Evolutionary conservation across 2,113 vertebrate species (phyloP), one percentile per base, ranked within the genome.

Genomic region (Connochaetes taurinus): DNA sequence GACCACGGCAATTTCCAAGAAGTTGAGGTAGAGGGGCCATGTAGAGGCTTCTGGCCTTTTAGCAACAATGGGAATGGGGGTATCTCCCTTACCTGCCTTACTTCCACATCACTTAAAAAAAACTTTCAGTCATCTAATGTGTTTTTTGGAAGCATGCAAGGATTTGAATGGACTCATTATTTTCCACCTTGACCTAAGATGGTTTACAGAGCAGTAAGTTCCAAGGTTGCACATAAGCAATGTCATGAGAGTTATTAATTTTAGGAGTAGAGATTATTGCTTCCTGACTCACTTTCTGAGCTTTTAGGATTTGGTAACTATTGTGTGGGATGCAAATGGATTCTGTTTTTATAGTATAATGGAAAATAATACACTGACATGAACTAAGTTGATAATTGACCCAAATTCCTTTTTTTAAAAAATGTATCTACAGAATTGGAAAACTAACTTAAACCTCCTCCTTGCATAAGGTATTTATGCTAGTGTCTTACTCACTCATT

Each of bases 101-200:
- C 4, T 45, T 40, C 36, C 23, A 60, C 13, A 33, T n/a, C 52
- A 36, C 17, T 90, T 55, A 80, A 90, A 23, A 29, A 81, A 90
- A 45, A 21, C 10, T 60, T n/a, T n/a, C n/a, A n/a, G 17, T 67
- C 25, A 7, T 55, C 43, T 83, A 33, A 0, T 67, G 53, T 27
- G 2, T 36, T 29, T 47, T 74, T 74, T 52, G 29, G n/a, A 94
- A 91, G 40, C 36, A 60, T 3, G 4, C 31, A 90, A 87, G 43
- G 23, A 85, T 81, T 85, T 52, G 57, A 50, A 16, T 7, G 3
- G 53, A 86, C 25, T 55, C 43, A 15, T 17, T 50, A 11, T 81
- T 84, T 90, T 81, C 64, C 25, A 52, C n/a, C 62, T 89, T 64
- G 50, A 76, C 29, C 50, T 43, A n/a, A 76, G 74, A 71, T 58